These are phyloP conservation scores for Sinhomidia bicolor DNA, from an alignment of 2,888 invertebrate genomes.

Conservation along the genomic window DNA sequence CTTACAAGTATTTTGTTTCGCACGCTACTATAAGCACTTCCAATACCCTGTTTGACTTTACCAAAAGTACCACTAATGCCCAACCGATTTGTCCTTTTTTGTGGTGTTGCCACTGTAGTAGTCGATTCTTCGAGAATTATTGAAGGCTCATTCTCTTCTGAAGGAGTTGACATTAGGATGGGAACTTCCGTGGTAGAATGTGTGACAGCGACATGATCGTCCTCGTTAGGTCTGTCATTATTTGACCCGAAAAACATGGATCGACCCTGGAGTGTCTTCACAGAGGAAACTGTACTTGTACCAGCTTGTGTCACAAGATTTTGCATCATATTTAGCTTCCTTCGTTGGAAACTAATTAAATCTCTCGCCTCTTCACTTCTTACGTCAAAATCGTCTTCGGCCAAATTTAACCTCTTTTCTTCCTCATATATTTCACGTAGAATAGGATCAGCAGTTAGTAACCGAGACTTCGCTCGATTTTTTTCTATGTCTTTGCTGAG, in stretches of 20 bases:
- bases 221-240: not conserved
- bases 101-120: constrained; percentile 2
- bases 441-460: no score
- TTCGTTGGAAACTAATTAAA: constrained; percentile 49
- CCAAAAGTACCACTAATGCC: constrained; percentile 29
- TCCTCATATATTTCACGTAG: constrained; percentile 65
- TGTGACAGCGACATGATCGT: not conserved
- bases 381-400: constrained; percentile 50
- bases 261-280: not conserved
- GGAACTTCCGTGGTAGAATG: constrained; percentile 25
- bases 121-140: not conserved
- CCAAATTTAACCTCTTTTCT: constrained; percentile 53
- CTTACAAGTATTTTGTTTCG: not conserved
- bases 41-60: not conserved
- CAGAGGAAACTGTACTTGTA: not conserved
- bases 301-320: not conserved
- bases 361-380: constrained; percentile 66
- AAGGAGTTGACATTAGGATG: constrained; percentile 38
- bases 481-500: no score
- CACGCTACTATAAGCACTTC: not conserved
- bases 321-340: not conserved
- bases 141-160: no score
- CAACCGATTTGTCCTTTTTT: not conserved
- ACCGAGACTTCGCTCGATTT: no score
- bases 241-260: not conserved